These are phyloP conservation scores for Steatornis caripensis DNA, from an alignment of 2,113 vertebrate species.

Conservation along the genomic window DNA sequence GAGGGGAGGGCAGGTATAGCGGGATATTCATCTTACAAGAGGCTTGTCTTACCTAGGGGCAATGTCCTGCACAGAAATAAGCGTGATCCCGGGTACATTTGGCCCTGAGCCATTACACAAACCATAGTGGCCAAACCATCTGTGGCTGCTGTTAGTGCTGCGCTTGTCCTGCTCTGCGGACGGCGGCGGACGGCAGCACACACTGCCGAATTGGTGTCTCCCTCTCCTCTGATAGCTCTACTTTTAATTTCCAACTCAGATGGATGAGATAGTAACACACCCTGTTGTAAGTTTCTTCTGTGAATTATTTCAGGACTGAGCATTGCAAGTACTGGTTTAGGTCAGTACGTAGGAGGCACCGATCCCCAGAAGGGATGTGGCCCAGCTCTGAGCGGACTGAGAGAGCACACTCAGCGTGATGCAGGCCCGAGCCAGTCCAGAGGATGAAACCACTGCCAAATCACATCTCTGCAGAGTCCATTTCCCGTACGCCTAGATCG, in stretches of 20 bases:
- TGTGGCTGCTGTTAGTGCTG: neutral
- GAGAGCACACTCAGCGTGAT: accelerated
- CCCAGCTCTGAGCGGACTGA: neutral
- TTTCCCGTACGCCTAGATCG: neutral
- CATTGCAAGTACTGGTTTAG: neutral
- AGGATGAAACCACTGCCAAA: neutral
- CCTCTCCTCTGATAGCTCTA: neutral
- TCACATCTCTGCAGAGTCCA: neutral
- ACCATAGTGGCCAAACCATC: neutral
- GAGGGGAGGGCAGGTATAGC: neutral
- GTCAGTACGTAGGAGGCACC: neutral
- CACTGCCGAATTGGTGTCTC: accelerated
- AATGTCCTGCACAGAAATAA: neutral
- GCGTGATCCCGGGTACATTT: neutral
- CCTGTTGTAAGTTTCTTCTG: neutral
- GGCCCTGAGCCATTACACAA: neutral
- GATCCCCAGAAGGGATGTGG: neutral
- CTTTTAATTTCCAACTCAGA: neutral
- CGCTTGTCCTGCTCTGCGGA: neutral
- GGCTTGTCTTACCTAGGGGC: neutral
- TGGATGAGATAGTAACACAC: neutral
- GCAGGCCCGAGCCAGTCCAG: neutral
- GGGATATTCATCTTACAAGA: neutral
- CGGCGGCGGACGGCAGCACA: accelerated
- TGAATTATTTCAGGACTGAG: neutral